Evolutionary conservation across 2,797 vertebrate species (phyloP), one percentile per base, ranked within the genome.

Genomic region (Chromobotia macracanthus): DNA sequence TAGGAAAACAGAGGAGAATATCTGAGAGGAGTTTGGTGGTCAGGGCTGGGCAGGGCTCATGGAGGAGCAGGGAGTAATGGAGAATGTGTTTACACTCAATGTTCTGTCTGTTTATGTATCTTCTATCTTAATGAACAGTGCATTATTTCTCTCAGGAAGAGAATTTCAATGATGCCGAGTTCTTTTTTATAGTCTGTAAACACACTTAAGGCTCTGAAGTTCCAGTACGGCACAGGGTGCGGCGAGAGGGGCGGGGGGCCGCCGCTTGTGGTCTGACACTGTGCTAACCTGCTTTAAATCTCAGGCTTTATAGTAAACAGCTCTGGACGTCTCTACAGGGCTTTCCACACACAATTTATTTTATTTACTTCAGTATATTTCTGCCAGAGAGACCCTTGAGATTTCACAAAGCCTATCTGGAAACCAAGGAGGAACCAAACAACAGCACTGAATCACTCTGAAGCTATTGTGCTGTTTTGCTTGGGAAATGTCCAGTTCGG

Each of bases 231-330:
- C 38, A 56, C 68, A 75, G 77, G 70, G 56, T 25, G 19, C 38
- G 21, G 61, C 46, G 48, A 56, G 48, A 28, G 77, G 83, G n/a
- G n/a, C n/a, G n/a, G n/a, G n/a, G n/a, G n/a, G n/a, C n/a, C 85
- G 60, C 72, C 81, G 88, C 80, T 83, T 81, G 85, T 80, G 82
- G 84, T 82, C 88, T 81, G 87, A 88, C 88, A 89, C 87, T 85
- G 80, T 53, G 77, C 84, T 90, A 91, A 93, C 91, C 90, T 90
- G 87, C 90, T 91, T 89, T 92, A 90, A 93, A 93, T 92, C 89
- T 90, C 89, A 88, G 87, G 87, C 88, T 92, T 92, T 90, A 89
- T 91, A 89, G 91, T 92, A 94, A 94, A 93, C 92, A 93, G 84
- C 86, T 90, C 25, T 25, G 86, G 90, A 91, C 91, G 89, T 91